These are phyloP conservation scores for Heliornis fulica DNA, from an alignment of 2,113 vertebrate genomes.

Conservation along the genomic window DNA sequence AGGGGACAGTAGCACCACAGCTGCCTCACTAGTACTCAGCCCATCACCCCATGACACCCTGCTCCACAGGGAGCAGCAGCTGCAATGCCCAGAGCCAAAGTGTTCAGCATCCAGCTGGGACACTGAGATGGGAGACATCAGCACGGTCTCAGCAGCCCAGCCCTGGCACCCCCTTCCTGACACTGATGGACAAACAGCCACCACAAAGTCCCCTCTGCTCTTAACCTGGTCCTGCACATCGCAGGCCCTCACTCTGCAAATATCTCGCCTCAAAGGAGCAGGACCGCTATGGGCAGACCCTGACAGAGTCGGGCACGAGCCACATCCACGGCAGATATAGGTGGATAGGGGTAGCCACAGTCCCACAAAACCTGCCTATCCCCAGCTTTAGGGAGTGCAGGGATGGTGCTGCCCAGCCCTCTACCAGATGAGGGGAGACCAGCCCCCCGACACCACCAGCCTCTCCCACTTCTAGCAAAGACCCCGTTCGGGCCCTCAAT, in stretches of 20 bases:
- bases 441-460: not conserved
- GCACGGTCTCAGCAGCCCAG: fast-evolving
- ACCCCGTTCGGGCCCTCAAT: fast-evolving
- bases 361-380: fast-evolving
- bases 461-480: not conserved
- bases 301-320: fast-evolving
- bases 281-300: not conserved
- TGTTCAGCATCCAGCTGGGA: not conserved
- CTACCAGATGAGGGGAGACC: fast-evolving
- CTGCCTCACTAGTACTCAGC: not conserved
- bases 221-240: not conserved
- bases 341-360: not conserved
- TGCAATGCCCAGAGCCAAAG: not conserved
- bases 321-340: fast-evolving
- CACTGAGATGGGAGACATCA: fast-evolving
- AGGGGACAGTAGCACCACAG: not conserved
- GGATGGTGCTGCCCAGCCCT: not conserved
- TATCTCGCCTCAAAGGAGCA: not conserved
- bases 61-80: fast-evolving
- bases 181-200: not conserved
- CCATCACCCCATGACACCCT: fast-evolving
- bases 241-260: not conserved
- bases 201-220: not conserved
- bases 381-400: not conserved
- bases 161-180: not conserved